Evolutionary conservation across 2,113 vertebrate genomes (phyloP), one percentile per base, ranked within the genome.

Genomic region (Cettia cetti): DNA sequence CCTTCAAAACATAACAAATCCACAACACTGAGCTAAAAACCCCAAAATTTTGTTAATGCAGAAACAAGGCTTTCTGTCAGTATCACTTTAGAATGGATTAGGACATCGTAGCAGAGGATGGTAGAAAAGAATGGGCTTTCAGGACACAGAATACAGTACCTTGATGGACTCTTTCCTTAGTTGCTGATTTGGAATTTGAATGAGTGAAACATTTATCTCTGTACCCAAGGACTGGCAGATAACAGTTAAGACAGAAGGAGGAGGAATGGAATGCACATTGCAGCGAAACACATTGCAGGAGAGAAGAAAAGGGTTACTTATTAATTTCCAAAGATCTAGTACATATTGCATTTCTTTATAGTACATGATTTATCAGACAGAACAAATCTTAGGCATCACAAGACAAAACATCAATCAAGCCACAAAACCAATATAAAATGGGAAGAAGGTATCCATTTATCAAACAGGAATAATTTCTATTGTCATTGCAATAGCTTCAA

Each of bases 171-270:
- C 98, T 98, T 97, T 97, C 99, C 98, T 99, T 99, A 98, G 96
- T 89, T 97, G 98, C 95, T 98, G 98, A 97, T 98, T 99, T 99
- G 98, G 97, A 98, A 98, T 99, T 97, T 97, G 99, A 98, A 97
- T 99, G 99, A 98, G 98, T 99, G 98, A 99, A 99, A 97, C 99
- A 98, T 97, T 99, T 99, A 99, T 99, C 98, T 98, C 98, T 99
- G 99, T 99, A 98, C 97, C 98, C 99, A 98, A 99, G 98, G 96
- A 99, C 99, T 99, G 98, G 98, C 23, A 97, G 97, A 96, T 97
- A 97, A 98, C 97, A 98, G 97, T 97, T 97, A 97, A 97, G 96
- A 97, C 96, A 97, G 97, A 97, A 98, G 98, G 84, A 98, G 98
- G 95, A 98, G 96, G 96, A 98, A 98, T 97, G 97, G 97, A 97